These are phyloP conservation scores for Sebastes itinus DNA, from an alignment of 2,797 vertebrate genomes.

Conservation along the genomic window DNA sequence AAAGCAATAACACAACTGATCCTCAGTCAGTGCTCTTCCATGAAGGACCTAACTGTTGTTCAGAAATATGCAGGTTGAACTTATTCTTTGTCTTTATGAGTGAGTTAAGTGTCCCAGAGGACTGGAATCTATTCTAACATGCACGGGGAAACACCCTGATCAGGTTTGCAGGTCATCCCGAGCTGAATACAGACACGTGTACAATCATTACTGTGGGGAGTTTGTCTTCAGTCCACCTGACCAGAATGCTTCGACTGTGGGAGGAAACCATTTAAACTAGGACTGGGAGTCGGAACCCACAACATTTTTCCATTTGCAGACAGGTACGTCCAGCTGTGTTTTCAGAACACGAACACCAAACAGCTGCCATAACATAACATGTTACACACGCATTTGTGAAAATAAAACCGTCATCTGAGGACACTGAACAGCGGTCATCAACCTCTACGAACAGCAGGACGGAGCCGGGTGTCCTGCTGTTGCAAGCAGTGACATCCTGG, in stretches of 20 bases:
- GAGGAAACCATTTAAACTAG: not conserved
- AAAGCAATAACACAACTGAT: not conserved
- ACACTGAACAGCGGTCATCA: constrained; percentile 23
- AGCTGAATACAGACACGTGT: not conserved
- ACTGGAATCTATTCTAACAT: not conserved
- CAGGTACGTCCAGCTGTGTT: constrained; percentile 13
- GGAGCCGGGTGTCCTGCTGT: constrained; percentile 1
- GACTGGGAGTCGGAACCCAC: not conserved
- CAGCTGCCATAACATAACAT: constrained; percentile 25
- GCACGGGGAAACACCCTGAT: not conserved
- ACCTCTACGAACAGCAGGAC: constrained; percentile 19
- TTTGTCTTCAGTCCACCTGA: not conserved
- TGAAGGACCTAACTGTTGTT: not conserved
- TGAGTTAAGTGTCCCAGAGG: not conserved
- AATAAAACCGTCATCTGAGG: constrained; percentile 25
- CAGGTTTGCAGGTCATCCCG: not conserved
- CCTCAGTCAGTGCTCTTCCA: not conserved
- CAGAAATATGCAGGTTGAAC: not conserved
- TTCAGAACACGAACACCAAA: not conserved
- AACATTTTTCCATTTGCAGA: not conserved
- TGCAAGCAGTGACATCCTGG: not conserved
- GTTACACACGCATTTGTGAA: not conserved
- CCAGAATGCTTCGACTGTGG: not conserved
- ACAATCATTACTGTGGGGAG: not conserved
- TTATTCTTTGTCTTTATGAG: not conserved